These are phyloP conservation scores for Anthopleura sola DNA, from an alignment of 64 coral and sea anemone species.

Conservation along the genomic window DNA sequence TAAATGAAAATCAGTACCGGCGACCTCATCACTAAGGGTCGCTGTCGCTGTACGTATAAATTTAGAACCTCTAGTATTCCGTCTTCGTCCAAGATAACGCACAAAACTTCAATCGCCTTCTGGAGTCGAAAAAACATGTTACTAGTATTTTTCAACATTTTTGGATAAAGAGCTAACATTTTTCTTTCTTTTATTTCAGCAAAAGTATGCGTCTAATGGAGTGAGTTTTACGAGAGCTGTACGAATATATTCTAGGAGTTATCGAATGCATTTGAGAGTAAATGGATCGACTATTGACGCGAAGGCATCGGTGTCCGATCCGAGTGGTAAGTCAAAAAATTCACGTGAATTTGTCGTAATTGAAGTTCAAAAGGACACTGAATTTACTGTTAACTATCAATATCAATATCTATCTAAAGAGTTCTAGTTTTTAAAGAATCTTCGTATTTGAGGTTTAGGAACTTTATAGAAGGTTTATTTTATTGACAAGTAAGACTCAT, in stretches of 20 bases:
- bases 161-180: background rate
- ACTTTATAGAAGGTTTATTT: too few species aligned
- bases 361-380: background rate
- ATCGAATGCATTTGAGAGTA: slow-evolving; percentile 6
- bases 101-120: background rate
- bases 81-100: slow-evolving; percentile 1
- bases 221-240: background rate
- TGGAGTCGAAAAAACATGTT: background rate
- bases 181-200: background rate
- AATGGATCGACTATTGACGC: background rate
- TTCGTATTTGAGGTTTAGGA: too few species aligned
- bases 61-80: background rate
- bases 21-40: background rate
- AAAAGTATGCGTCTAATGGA: background rate
- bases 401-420: too few species aligned
- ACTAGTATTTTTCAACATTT: background rate
- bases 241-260: background rate
- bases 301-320: background rate
- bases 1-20: background rate
- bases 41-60: background rate
- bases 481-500: too few species aligned
- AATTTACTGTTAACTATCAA: too few species aligned
- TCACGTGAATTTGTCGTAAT: background rate
- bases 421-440: too few species aligned
- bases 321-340: background rate